phyloP scores from a whole-genome alignment of 2,113 vertebrate species.

The Megaleporinus macrocephalus region DNA sequence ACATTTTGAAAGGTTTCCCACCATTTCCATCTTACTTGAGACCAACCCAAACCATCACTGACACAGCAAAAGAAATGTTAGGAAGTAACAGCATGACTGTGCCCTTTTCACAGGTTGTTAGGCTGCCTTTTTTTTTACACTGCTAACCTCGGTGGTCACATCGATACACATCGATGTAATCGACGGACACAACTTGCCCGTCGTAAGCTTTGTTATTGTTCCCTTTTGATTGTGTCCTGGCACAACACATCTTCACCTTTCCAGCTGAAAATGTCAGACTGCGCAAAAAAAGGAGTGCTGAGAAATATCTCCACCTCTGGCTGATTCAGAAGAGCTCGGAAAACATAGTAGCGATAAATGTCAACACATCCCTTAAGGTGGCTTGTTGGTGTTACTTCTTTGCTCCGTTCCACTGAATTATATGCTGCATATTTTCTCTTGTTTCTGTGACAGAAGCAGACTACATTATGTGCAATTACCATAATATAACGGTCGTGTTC shows the following conservation, averaged over 20 bases:
- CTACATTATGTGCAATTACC: not conserved
- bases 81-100: not conserved
- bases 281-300: not conserved
- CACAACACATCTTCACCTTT: slow-evolving; percentile 12
- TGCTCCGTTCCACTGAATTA: slow-evolving; percentile 3
- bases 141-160: not conserved
- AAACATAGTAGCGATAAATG: not conserved
- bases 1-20: not conserved
- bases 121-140: not conserved
- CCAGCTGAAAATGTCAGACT: slow-evolving; percentile 23
- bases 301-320: slow-evolving; percentile 10
- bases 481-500: not conserved
- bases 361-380: slow-evolving; percentile 9
- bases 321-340: not conserved
- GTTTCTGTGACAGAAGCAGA: not conserved
- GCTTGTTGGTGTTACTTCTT: not conserved
- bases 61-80: no score
- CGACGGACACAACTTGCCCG: not conserved
- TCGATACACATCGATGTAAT: not conserved
- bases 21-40: not conserved
- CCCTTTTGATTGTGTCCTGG: not conserved
- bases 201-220: not conserved
- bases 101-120: not conserved
- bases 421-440: not conserved
- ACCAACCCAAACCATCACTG: not conserved